Evolutionary conservation across 2,113 vertebrate genomes (phyloP).

Genomic region (Ploceus nigricollis): DNA sequence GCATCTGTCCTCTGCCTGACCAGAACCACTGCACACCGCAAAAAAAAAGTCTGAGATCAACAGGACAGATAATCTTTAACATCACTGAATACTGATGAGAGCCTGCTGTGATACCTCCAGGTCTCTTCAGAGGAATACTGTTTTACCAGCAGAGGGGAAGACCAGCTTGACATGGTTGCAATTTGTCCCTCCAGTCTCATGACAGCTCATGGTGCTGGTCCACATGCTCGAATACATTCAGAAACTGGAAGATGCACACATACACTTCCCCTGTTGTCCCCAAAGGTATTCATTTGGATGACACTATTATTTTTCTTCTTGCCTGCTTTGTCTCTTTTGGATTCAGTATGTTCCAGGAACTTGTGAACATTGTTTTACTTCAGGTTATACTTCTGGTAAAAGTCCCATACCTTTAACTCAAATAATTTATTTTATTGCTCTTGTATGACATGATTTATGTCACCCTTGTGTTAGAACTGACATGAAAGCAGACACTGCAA

Average conservation of each 20-base stretch:
- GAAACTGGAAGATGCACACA: neutral
- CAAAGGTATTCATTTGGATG: neutral
- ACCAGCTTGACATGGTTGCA: neutral
- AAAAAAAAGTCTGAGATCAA: neutral
- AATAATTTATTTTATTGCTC: neutral
- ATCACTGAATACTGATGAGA: neutral
- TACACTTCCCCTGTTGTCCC: neutral
- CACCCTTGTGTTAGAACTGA: neutral
- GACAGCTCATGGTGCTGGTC: neutral
- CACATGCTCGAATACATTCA: neutral
- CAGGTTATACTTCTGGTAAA: neutral
- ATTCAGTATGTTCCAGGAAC: neutral
- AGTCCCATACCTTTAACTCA: neutral
- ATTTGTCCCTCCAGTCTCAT: neutral
- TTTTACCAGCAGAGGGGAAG: neutral
- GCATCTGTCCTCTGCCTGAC: neutral
- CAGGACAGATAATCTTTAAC: neutral
- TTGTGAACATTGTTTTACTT: neutral
- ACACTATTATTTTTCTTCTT: neutral
- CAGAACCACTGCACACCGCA: neutral
- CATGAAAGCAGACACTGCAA: neutral
- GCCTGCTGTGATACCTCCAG: neutral
- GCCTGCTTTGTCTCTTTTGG: neutral
- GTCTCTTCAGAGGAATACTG: fast-evolving
- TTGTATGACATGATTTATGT: neutral